Conservation (phyloP, 2,888 invertebrate genomes). For the Drosophila histrio region DNA sequence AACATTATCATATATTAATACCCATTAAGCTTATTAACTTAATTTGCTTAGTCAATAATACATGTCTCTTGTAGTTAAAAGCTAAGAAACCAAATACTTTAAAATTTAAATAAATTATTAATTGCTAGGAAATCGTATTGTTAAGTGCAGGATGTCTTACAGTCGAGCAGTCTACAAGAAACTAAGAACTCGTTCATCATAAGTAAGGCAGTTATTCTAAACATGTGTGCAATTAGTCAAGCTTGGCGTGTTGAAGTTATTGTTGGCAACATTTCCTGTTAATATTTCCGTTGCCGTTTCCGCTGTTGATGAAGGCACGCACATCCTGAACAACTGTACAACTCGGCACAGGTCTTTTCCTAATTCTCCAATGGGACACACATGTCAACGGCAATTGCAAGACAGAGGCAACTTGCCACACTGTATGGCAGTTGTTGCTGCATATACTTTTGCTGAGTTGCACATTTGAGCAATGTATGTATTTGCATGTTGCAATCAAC, state of each 20-base stretch:
- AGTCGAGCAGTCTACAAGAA: too few relatives aligned
- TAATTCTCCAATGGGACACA: slow-evolving; percentile 14
- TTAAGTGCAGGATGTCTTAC: too few relatives aligned
- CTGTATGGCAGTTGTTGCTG: slow-evolving; percentile 30
- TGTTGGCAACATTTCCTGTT: slow-evolving; percentile 70
- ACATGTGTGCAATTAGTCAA: slow-evolving; percentile 62
- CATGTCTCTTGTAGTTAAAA: too few relatives aligned
- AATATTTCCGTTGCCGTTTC: slow-evolving; percentile 72
- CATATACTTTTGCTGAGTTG: slow-evolving; percentile 21
- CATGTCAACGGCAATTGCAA: slow-evolving; percentile 29
- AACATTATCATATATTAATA: background rate
- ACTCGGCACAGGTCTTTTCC: background rate
- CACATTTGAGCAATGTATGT: slow-evolving; percentile 36
- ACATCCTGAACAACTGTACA: slow-evolving; percentile 41
- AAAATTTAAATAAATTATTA: too few relatives aligned
- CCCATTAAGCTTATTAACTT: too few relatives aligned
- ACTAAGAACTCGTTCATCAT: slow-evolving; percentile 3
- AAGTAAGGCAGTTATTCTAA: background rate
- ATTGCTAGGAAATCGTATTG: too few relatives aligned
- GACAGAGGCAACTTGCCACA: slow-evolving; percentile 20
- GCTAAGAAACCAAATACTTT: too few relatives aligned
- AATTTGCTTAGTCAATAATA: too few relatives aligned
- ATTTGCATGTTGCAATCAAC: slow-evolving; percentile 65
- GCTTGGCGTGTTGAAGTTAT: slow-evolving; percentile 61
- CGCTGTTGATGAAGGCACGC: slow-evolving; percentile 60